These are phyloP conservation scores for Altica lythri DNA, from an alignment of 2,888 invertebrate genomes.

Conservation along the genomic window DNA sequence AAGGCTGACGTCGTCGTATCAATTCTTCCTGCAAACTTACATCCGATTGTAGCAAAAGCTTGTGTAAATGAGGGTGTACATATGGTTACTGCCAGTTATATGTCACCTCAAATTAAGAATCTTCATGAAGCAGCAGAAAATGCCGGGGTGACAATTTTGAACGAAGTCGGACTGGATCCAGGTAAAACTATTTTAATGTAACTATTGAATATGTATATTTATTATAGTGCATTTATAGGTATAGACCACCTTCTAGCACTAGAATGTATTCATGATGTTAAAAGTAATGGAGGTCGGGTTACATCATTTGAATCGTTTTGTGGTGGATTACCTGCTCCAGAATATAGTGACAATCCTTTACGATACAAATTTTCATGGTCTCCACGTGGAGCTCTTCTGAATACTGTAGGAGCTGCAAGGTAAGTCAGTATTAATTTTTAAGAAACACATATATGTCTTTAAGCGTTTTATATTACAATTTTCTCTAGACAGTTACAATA, in stretches of 20 bases:
- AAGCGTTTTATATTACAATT: no score
- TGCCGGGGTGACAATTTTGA: slow-evolving; percentile 90
- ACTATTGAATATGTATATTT: no score
- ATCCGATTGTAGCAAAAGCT: slow-evolving; percentile 81
- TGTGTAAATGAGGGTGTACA: slow-evolving; percentile 88
- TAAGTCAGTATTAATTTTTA: no score
- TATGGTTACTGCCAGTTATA: slow-evolving; percentile 96
- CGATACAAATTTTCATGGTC: slow-evolving; percentile 97
- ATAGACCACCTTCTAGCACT: slow-evolving; percentile 85
- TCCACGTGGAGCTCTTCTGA: slow-evolving; percentile 89
- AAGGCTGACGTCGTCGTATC: slow-evolving; percentile 81
- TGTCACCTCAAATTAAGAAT: slow-evolving; percentile 80
- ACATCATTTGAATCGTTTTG: slow-evolving; percentile 97
- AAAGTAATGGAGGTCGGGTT: slow-evolving; percentile 86
- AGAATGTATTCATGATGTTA: slow-evolving; percentile 94
- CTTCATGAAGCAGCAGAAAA: slow-evolving; percentile 80
- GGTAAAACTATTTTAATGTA: no score
- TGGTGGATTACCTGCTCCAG: slow-evolving; percentile 96
- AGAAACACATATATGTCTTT: no score
- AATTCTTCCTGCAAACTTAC: slow-evolving; percentile 87
- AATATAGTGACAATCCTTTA: slow-evolving; percentile 88
- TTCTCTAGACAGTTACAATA: no score
- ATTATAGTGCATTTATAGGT: slow-evolving; percentile 53
- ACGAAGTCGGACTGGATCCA: slow-evolving; percentile 97
- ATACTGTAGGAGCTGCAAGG: slow-evolving; percentile 87